A percentile compares a stretch with the other conserved stretches of the same genome.
These are phyloP conservation scores for Pachyramphus minor DNA, from an alignment of 2,113 vertebrate genomes.

Conservation along the genomic window DNA sequence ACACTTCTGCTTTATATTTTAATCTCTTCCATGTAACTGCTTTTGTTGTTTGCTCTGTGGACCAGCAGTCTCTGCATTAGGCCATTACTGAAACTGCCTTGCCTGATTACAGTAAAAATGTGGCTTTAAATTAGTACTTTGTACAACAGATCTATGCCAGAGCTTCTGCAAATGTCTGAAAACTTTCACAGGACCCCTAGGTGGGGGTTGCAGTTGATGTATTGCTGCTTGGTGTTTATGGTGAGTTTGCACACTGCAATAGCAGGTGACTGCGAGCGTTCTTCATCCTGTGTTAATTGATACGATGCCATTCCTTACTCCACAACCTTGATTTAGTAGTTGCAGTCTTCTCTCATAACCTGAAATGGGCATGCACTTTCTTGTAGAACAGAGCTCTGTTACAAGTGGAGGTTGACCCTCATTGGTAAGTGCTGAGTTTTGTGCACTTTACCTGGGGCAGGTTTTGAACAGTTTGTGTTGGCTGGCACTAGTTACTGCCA, in stretches of 20 bases:
- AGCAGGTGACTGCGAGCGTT: neutral
- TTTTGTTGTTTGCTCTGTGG: neutral
- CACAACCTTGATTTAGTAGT: neutral
- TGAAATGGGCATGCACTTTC: neutral
- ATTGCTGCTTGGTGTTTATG: slow-evolving; percentile 17
- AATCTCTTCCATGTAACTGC: neutral
- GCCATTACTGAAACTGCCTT: neutral
- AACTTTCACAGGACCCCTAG: neutral
- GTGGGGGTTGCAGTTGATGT: neutral
- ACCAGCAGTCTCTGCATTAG: neutral
- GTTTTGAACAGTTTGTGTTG: neutral
- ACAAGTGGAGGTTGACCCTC: neutral
- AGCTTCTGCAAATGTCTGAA: slow-evolving; percentile 13
- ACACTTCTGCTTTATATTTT: neutral
- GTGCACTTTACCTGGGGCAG: neutral
- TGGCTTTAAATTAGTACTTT: slow-evolving; percentile 3
- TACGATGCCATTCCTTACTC: neutral
- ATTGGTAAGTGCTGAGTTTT: neutral
- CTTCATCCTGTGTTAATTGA: neutral
- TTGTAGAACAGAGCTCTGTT: neutral
- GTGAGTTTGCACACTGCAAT: neutral
- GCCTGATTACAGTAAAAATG: slow-evolving; percentile 16
- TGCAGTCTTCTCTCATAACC: neutral
- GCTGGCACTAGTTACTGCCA: slow-evolving; percentile 10
- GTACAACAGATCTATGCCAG: neutral